phyloP scores from a whole-genome alignment of 2,888 invertebrate genomes.

The Temnothorax ravouxi region DNA sequence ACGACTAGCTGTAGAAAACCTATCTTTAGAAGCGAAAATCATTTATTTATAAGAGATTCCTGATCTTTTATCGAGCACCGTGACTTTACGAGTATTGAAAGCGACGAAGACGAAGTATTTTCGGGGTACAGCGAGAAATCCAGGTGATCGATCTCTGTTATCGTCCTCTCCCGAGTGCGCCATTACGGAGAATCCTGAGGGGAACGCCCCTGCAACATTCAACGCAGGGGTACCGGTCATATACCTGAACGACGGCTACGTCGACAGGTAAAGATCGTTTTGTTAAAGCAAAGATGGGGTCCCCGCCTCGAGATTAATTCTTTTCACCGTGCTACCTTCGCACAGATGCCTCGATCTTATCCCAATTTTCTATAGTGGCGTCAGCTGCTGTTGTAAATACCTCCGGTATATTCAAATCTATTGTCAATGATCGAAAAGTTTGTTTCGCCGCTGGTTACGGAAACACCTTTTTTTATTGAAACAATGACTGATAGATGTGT shows the following conservation, averaged over 20 bases:
- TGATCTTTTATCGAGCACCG: background rate
- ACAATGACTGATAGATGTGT: background rate
- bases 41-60: background rate
- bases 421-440: conserved; percentile 7
- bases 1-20: background rate
- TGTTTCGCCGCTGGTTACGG: background rate
- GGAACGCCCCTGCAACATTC: conserved; percentile 76
- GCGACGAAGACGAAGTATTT: conserved; percentile 9
- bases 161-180: conserved; percentile 48
- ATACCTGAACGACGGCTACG: conserved; percentile 74
- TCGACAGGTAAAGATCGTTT: conserved; percentile 70
- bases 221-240: conserved; percentile 74
- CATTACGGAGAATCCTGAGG: conserved; percentile 80
- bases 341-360: conserved; percentile 32
- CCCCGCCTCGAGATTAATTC: conserved; percentile 39
- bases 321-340: conserved; percentile 51
- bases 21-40: background rate
- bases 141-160: conserved; percentile 18
- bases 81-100: background rate
- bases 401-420: background rate
- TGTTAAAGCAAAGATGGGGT: conserved; percentile 34
- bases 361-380: conserved; percentile 12
- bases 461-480: background rate
- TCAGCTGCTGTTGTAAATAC: conserved; percentile 31
- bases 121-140: background rate